phyloP scores from a whole-genome alignment of 2,888 invertebrate species.

The Kryphioiulus occultus region DNA sequence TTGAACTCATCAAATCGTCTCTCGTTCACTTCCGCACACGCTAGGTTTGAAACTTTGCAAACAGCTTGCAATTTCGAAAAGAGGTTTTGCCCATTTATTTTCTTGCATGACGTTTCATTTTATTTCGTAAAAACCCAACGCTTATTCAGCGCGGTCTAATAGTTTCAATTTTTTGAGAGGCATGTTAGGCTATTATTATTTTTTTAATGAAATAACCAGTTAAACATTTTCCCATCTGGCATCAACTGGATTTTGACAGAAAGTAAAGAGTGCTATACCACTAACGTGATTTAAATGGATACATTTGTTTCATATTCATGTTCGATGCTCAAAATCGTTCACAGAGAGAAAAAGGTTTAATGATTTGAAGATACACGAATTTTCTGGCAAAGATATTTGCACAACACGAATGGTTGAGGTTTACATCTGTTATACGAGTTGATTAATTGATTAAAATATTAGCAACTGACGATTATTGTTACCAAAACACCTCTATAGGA shows the following conservation, averaged over 20 bases:
- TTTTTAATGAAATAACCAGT: neutral
- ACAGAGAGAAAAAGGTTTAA: too few species aligned
- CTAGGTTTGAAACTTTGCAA: neutral
- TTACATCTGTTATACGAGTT: too few species aligned
- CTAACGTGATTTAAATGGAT: neutral
- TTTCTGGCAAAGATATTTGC: too few species aligned
- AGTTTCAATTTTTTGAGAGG: neutral
- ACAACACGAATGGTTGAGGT: too few species aligned
- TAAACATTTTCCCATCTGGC: neutral
- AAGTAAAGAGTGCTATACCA: neutral
- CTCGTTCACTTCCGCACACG: neutral
- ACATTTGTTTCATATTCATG: neutral
- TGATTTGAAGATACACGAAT: too few species aligned
- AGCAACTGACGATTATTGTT: neutral
- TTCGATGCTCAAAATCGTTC: too few species aligned
- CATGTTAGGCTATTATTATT: neutral
- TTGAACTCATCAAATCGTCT: neutral
- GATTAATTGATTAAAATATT: neutral
- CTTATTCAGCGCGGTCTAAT: neutral
- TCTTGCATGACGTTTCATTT: conserved; percentile 5
- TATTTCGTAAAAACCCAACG: neutral
- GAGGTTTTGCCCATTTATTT: neutral
- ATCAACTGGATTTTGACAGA: neutral
- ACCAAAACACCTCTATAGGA: neutral
- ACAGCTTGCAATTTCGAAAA: neutral